Conservation (phyloP, 2,888 invertebrate species). For the Lobophora halterata region DNA sequence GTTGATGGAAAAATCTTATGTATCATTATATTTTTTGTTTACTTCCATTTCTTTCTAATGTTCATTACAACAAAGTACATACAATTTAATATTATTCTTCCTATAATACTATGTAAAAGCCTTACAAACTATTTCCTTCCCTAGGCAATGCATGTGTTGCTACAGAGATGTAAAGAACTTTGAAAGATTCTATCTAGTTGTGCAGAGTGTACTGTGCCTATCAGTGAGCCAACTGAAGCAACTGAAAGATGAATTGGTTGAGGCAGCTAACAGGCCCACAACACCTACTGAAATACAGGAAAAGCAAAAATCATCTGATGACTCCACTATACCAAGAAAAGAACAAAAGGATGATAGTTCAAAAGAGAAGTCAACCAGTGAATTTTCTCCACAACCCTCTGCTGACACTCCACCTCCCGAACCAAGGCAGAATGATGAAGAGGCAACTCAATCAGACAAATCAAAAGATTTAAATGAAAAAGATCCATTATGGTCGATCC, state of each 20-base stretch:
- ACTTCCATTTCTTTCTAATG: no score
- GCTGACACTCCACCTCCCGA: conserved; percentile 41
- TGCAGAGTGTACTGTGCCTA: conserved; percentile 92
- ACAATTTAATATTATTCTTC: no score
- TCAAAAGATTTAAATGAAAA: conserved; percentile 23
- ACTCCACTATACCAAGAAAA: conserved; percentile 34
- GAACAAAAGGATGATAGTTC: conserved; percentile 42
- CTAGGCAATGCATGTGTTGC: conserved; percentile 96
- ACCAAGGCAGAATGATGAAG: conserved; percentile 40
- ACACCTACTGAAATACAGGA: conserved; percentile 51
- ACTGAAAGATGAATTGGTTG: conserved; percentile 81
- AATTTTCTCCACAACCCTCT: conserved; percentile 36
- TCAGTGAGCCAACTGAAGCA: conserved; percentile 91
- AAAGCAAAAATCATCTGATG: conserved; percentile 43
- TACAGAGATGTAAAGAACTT: conserved; percentile 95
- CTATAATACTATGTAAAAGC: no score
- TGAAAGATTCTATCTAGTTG: conserved; percentile 93
- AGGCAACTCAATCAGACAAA: conserved; percentile 38
- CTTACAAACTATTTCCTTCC: no score
- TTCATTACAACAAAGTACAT: no score
- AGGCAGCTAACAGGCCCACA: conserved; percentile 54
- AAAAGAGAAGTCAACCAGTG: conserved; percentile 40
- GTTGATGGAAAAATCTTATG: no score
- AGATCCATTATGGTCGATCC: conserved; percentile 83
- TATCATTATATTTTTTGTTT: no score